Base-by-base conservation (phyloP, 2,113 vertebrate species). In the Himantopus leucocephalus region DNA sequence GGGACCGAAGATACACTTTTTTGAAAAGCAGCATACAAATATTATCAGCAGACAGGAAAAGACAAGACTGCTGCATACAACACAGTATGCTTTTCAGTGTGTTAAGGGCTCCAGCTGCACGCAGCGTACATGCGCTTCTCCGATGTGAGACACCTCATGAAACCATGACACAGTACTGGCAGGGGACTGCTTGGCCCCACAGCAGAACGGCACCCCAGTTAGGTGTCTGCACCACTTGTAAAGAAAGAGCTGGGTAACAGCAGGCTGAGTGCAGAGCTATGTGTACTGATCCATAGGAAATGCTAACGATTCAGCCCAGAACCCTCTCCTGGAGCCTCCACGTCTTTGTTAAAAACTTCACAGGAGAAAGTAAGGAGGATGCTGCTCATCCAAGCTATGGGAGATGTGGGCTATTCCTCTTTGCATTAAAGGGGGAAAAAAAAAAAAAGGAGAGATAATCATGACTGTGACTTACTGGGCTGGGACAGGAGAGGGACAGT, bases 221-320 rank as follows among this genome's bases (percentile, higher is more conserved):
- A n/a, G 37, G 10, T 34, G 43, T 17, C 76, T 83, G 63, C 4
- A 22, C 0, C 0, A 27, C 55, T 45, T 27, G 3, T 9, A 60
- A 52, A 43, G 47, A 52, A 20, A 19, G n/a, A 55, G 73, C 19
- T 47, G 50, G 5, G 19, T 32, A 45, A 32, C 30, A 86, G 72
- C 58, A 70, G 4, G 14, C 45, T 24, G 73, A 84, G 18, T 7
- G 20, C 72, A 53, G 62, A 83, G 50, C 12, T 63, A 50, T 13
- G 0, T 2, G 8, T 1, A 22, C 14, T 30, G 20, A 53, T 56
- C 24, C 35, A 23, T 5, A 60, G 60, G 19, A 85, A 74, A n/a
- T 4, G 8, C 39, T 63, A n/a, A 55, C 50, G 32, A 55, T 15
- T 62, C 29, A 8, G 52, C 18, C 17, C 58, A 72, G 74, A 93